These are phyloP conservation scores for Goniozus legneri DNA, from an alignment of 1,140 invertebrate species.

Conservation along the genomic window DNA sequence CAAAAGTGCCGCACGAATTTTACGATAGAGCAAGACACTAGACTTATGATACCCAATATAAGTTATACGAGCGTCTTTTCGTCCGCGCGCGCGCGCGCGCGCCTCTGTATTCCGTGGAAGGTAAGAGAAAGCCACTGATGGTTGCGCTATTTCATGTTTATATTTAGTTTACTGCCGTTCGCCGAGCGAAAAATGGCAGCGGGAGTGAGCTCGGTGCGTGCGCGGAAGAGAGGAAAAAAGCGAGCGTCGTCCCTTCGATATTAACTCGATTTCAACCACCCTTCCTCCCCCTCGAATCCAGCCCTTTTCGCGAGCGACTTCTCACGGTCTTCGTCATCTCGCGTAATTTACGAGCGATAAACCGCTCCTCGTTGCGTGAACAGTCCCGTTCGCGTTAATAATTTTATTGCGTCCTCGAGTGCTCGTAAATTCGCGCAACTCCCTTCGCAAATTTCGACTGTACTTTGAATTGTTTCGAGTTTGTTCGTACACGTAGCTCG, in stretches of 20 bases:
- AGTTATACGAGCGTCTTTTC: slow-evolving; percentile 14
- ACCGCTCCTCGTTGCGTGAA: no score
- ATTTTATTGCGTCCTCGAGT: no score
- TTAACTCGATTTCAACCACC: no score
- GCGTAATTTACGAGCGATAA: no score
- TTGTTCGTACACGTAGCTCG: no score
- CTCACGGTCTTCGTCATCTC: no score
- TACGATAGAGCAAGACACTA: slow-evolving; percentile 10
- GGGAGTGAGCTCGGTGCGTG: background rate
- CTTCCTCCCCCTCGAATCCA: background rate
- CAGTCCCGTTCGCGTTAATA: no score
- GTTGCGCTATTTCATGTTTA: slow-evolving; percentile 10
- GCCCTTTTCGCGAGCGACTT: no score
- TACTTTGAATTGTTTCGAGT: no score
- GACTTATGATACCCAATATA: slow-evolving; percentile 13
- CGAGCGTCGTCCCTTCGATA: background rate
- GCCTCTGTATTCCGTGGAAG: background rate
- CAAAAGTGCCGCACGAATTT: slow-evolving; percentile 13
- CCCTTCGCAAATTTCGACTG: no score
- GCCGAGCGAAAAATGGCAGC: no score
- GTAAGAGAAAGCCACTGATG: background rate
- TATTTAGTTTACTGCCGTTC: slow-evolving; percentile 10
- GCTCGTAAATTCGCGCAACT: slow-evolving; percentile 8
- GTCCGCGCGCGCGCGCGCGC: no score
- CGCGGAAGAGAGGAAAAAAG: background rate